These are phyloP conservation scores for Esox niger DNA, from an alignment of 2,113 vertebrate species.

Conservation along the genomic window DNA sequence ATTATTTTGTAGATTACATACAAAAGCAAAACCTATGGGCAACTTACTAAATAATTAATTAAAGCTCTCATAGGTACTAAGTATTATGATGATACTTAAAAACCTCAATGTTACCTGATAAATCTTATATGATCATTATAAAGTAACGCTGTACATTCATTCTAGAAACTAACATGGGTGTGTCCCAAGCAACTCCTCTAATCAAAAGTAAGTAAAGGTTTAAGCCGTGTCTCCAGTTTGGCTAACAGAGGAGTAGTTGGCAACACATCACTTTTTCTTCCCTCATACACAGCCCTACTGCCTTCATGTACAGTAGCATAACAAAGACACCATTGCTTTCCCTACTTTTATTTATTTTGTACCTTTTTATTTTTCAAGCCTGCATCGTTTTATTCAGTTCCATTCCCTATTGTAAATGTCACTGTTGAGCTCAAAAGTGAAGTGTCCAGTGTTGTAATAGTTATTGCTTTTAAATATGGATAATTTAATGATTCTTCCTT, in stretches of 20 bases:
- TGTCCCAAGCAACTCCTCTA: no score
- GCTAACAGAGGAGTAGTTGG: not conserved
- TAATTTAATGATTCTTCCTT: conserved; percentile 64
- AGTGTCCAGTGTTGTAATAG: conserved; percentile 72
- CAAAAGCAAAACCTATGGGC: conserved; percentile 7
- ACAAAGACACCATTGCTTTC: not conserved
- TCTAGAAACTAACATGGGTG: not conserved
- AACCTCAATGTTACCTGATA: conserved; percentile 15
- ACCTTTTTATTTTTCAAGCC: conserved; percentile 32
- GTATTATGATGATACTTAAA: conserved; percentile 11
- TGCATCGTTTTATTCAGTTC: conserved; percentile 49
- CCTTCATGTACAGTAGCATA: not conserved
- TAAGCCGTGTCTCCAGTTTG: not conserved
- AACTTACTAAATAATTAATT: not conserved
- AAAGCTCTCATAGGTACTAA: conserved; percentile 42
- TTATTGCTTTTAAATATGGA: conserved; percentile 67
- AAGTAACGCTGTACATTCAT: not conserved
- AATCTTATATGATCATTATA: not conserved
- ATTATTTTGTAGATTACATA: conserved; percentile 16
- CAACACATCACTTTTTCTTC: not conserved
- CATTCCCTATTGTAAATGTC: conserved; percentile 66
- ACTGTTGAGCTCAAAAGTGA: conserved; percentile 65
- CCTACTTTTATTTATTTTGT: conserved; percentile 46
- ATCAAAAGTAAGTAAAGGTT: no score
- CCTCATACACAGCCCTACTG: not conserved